These are phyloP conservation scores for Platysternon megacephalum DNA, from an alignment of 2,113 vertebrate genomes.

Conservation along the genomic window DNA sequence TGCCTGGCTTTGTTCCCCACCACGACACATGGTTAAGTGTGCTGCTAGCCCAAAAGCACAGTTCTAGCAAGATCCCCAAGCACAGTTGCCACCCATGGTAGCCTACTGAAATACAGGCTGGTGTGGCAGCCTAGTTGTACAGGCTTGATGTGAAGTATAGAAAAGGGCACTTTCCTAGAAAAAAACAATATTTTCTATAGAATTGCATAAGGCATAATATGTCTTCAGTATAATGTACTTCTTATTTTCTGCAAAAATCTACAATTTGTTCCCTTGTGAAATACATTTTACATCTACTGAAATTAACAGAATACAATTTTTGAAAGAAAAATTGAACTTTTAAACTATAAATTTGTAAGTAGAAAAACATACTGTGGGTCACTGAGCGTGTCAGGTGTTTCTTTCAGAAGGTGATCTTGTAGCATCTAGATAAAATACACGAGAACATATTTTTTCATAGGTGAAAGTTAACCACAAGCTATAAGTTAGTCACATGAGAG, in stretches of 20 bases:
- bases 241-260: background rate
- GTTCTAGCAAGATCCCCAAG: background rate
- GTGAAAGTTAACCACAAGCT: background rate
- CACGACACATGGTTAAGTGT: background rate
- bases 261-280: background rate
- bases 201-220: background rate
- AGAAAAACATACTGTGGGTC: conserved; percentile 89
- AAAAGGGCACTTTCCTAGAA: background rate
- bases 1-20: background rate
- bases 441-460: background rate
- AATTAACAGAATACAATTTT: background rate
- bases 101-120: background rate
- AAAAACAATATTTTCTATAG: background rate
- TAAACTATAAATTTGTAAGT: background rate
- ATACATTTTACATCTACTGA: background rate
- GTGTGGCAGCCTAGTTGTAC: background rate
- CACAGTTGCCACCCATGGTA: background rate
- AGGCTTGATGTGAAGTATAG: background rate
- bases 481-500: background rate
- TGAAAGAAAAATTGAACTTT: background rate
- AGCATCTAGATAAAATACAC: conserved; percentile 82
- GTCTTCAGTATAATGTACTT: background rate
- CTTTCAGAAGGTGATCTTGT: conserved; percentile 93
- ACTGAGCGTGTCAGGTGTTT: conserved; percentile 93
- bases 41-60: background rate